A percentile compares a stretch with the other conserved stretches of the same genome.
phyloP scores from a whole-genome alignment of 2,113 vertebrate species.

The Eolophus roseicapilla region DNA sequence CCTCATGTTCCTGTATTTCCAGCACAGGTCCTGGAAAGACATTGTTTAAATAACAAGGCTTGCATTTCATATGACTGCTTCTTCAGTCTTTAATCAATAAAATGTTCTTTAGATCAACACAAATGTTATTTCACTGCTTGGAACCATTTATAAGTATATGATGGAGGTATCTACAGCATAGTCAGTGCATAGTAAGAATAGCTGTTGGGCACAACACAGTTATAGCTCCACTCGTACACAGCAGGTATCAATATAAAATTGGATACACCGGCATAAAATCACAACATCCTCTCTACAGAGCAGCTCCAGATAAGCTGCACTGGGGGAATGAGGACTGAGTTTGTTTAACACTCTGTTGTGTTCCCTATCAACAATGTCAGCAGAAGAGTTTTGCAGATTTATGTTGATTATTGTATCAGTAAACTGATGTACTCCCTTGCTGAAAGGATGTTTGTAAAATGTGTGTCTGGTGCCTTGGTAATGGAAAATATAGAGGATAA shows the following conservation, averaged over 20 bases:
- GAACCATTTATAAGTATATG: constrained; percentile 44
- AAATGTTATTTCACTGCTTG: constrained; percentile 69
- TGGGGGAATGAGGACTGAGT: background rate
- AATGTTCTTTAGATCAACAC: constrained; percentile 74
- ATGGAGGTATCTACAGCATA: background rate
- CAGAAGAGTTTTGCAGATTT: constrained; percentile 34
- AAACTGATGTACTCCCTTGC: constrained; percentile 2
- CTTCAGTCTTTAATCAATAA: constrained; percentile 71
- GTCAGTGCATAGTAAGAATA: background rate
- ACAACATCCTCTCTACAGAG: background rate
- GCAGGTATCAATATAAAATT: constrained; percentile 6
- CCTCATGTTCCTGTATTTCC: background rate
- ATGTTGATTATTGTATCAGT: constrained; percentile 41
- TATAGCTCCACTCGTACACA: background rate
- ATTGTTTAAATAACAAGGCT: constrained; percentile 66
- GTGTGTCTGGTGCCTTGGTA: background rate
- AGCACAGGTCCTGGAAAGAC: constrained; percentile 21
- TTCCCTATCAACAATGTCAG: constrained; percentile 22
- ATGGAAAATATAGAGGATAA: background rate
- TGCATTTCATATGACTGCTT: constrained; percentile 59
- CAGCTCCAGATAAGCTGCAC: background rate
- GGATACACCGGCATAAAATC: constrained; percentile 13
- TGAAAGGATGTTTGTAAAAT: constrained; percentile 30
- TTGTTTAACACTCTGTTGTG: background rate
- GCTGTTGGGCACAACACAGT: background rate